A percentile compares a stretch with the other conserved stretches of the same genome.
These are phyloP conservation scores for Drosophila suboccidentalis DNA, from an alignment of 2,888 invertebrate species.

Conservation along the genomic window DNA sequence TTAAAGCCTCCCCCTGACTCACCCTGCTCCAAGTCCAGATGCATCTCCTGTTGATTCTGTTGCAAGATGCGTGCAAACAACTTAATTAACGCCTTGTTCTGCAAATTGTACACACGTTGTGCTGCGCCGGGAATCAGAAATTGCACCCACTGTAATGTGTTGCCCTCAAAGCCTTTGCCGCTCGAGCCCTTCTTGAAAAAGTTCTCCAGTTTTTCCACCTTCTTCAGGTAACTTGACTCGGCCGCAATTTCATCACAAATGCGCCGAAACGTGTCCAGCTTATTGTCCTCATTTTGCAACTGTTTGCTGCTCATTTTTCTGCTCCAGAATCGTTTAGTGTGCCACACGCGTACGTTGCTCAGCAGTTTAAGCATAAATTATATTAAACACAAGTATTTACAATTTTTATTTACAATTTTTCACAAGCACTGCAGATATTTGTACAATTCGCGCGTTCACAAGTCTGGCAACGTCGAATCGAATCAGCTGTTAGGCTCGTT, in stretches of 20 bases:
- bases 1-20: neutral
- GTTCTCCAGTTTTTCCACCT: conserved; percentile 90
- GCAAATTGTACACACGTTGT: conserved; percentile 95
- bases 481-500: conserved; percentile 92
- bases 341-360: conserved; percentile 3
- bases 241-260: conserved; percentile 92
- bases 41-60: conserved; percentile 92
- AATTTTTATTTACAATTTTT: neutral
- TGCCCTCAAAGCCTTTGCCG: conserved; percentile 90
- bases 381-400: neutral
- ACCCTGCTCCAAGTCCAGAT: conserved; percentile 93
- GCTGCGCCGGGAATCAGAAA: conserved; percentile 93
- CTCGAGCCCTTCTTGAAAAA: conserved; percentile 88
- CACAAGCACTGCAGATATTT: conserved; percentile 88
- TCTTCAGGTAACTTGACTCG: conserved; percentile 92
- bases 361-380: conserved; percentile 51
- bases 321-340: conserved; percentile 21
- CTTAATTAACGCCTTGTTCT: conserved; percentile 96
- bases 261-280: conserved; percentile 91
- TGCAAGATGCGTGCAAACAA: conserved; percentile 93
- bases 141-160: conserved; percentile 92
- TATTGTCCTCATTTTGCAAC: conserved; percentile 88
- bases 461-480: conserved; percentile 93
- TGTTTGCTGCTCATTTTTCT: conserved; percentile 47
- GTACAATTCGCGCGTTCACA: conserved; percentile 91